Conservation (phyloP, 2,797 vertebrate genomes). For the Notamacropus eugenii region DNA sequence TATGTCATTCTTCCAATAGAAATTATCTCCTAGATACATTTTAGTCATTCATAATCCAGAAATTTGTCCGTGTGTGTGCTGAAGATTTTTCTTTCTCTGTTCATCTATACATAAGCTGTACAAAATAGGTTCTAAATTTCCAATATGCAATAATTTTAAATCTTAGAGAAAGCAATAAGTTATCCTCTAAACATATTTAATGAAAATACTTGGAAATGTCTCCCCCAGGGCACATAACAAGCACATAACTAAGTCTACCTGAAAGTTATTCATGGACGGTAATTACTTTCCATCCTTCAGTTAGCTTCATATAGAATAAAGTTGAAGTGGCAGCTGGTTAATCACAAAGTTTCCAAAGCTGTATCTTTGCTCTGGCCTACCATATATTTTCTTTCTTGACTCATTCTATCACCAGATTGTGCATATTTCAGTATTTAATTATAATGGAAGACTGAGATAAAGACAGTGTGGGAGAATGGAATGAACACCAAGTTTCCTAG, state of each 20-base stretch:
- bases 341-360: conserved; percentile 53
- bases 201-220: conserved; percentile 60
- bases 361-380: conserved; percentile 50
- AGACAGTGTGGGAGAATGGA: not conserved
- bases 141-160: conserved; percentile 29
- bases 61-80: conserved; percentile 50
- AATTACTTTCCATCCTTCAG: conserved; percentile 73
- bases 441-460: not conserved
- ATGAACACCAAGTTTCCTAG: not conserved
- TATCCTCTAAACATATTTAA: conserved; percentile 35
- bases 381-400: not conserved
- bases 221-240: conserved; percentile 54
- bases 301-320: conserved; percentile 71
- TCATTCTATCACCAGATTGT: conserved; percentile 21
- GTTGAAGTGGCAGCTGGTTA: conserved; percentile 71
- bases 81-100: conserved; percentile 56
- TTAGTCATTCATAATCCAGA: not conserved
- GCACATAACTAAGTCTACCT: conserved; percentile 43
- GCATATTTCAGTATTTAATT: conserved; percentile 62
- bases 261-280: conserved; percentile 58
- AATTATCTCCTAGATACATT: conserved; percentile 8
- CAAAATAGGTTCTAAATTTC: not conserved
- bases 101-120: conserved; percentile 21
- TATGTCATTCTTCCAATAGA: not conserved
- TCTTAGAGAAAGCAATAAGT: conserved; percentile 42